Evolutionary conservation across 2,797 vertebrate genomes (phyloP), one percentile per base, ranked within the genome.

Genomic region (Spea hammondii): DNA sequence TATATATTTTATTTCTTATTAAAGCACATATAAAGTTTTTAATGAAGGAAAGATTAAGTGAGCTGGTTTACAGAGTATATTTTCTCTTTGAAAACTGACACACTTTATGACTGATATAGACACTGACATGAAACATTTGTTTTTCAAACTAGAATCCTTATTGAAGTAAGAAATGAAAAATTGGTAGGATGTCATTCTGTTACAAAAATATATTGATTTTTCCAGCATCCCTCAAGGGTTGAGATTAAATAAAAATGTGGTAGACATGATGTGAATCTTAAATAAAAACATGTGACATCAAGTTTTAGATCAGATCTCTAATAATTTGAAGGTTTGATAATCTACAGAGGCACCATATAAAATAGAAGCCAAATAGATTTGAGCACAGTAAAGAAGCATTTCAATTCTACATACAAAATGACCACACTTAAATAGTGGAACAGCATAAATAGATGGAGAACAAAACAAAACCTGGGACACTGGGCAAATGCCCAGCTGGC

Each of bases 191-290:
- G 59, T 62, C 59, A 62, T 62, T 17, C 59, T 62, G 59, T 62
- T 62, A 32, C 59, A 62, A 62, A 62, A 62, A 62, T 62, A 62
- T 62, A 62, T 62, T 62, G 59, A 62, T 62, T 62, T 57, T 62
- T 62, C 59, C 14, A 62, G 14, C 59, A 14, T 4, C 6, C 59
- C 59, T 32, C 14, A 17, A 62, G 59, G 59, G 59, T 32, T 62
- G n/a, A 62, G 14, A 62, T 62, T 17, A 62, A 62, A 7, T 7
- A 53, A 53, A 11, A 53, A 53, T 53, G 51, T 53, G 51, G 6
- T 6, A 53, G 51, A 53, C 6, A 53, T 7, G 51, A 11, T 53
- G 6, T 53, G 51, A 7, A 7, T 53, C 51, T 11, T 7, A 53
- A 53, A 53, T 11, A 53, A 6, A 53, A 53, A 53, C 10, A 6